Evolutionary conservation across 1,140 invertebrate genomes (phyloP).

Genomic region (Galleria mellonella): DNA sequence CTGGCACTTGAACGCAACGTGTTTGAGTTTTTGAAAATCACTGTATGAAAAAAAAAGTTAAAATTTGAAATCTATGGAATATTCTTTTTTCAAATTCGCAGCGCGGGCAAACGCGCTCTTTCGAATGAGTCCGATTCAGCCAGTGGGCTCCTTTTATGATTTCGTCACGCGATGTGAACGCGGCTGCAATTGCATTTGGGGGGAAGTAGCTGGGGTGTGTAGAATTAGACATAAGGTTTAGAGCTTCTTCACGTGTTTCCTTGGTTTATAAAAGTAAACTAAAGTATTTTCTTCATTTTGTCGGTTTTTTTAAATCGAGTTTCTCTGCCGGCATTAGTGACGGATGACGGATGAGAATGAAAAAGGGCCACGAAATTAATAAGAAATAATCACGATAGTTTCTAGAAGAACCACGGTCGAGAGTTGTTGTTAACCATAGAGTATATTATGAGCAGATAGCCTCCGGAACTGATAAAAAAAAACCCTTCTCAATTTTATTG

Average conservation of each 20-base stretch:
- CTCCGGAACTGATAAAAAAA: too few species aligned
- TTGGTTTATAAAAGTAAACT: too few species aligned
- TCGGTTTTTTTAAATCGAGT: too few species aligned
- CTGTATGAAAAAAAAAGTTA: slow-evolving; percentile 16
- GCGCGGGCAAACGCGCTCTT: slow-evolving; percentile 31
- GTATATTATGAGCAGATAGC: too few species aligned
- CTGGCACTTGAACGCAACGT: slow-evolving; percentile 65
- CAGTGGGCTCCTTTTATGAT: slow-evolving; percentile 51
- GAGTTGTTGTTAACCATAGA: too few species aligned
- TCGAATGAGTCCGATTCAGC: slow-evolving; percentile 31
- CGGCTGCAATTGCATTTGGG: slow-evolving; percentile 20
- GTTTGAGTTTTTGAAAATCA: slow-evolving; percentile 34
- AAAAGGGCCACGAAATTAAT: background rate
- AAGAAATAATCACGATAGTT: too few species aligned
- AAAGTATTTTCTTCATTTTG: too few species aligned
- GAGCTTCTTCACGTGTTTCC: too few species aligned
- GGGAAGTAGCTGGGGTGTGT: slow-evolving; percentile 15
- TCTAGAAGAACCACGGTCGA: too few species aligned
- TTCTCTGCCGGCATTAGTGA: too few species aligned
- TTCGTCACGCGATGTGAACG: slow-evolving; percentile 45
- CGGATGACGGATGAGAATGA: background rate
- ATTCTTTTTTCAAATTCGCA: slow-evolving; percentile 14
- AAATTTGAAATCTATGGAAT: slow-evolving; percentile 15
- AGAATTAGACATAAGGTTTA: background rate
- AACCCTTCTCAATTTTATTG: too few species aligned